These are phyloP conservation scores for Dynastes maya DNA, from an alignment of 2,888 invertebrate genomes.

Conservation along the genomic window DNA sequence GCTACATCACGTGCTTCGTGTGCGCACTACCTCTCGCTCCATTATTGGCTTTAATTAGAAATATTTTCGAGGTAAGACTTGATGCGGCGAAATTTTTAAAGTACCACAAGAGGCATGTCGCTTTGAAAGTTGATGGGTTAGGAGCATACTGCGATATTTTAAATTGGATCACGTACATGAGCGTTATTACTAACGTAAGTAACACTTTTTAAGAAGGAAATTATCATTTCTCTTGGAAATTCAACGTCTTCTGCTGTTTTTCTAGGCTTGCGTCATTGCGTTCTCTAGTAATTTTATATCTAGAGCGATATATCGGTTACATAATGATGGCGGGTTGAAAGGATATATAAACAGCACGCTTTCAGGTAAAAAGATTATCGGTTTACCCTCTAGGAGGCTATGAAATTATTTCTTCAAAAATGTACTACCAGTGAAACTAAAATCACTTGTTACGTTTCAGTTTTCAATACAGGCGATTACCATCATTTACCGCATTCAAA, in stretches of 20 bases:
- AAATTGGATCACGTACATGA: slow-evolving; percentile 48
- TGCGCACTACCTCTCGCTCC: slow-evolving; percentile 77
- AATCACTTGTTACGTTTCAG: background rate
- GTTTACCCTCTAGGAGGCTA: too few species aligned
- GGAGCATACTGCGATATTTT: slow-evolving; percentile 50
- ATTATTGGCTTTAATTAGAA: slow-evolving; percentile 75
- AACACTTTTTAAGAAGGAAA: background rate
- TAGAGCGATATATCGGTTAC: slow-evolving; percentile 36
- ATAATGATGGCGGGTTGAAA: background rate
- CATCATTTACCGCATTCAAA: background rate
- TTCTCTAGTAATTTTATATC: slow-evolving; percentile 53
- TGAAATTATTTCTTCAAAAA: too few species aligned
- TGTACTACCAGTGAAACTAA: too few species aligned
- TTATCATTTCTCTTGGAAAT: background rate
- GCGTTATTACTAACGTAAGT: slow-evolving; percentile 53
- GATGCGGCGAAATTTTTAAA: slow-evolving; percentile 51
- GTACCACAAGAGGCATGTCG: slow-evolving; percentile 47
- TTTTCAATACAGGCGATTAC: slow-evolving; percentile 35
- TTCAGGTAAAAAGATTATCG: slow-evolving; percentile 43
- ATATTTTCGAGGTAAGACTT: slow-evolving; percentile 73
- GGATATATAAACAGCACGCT: slow-evolving; percentile 47
- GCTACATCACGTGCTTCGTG: slow-evolving; percentile 77
- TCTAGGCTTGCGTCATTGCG: slow-evolving; percentile 51
- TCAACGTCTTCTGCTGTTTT: background rate
- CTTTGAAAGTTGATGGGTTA: slow-evolving; percentile 39